A percentile compares a stretch with the other conserved stretches of the same genome.
phyloP scores from a whole-genome alignment of 2,797 vertebrate species.

The Sebastes hubbsi region DNA sequence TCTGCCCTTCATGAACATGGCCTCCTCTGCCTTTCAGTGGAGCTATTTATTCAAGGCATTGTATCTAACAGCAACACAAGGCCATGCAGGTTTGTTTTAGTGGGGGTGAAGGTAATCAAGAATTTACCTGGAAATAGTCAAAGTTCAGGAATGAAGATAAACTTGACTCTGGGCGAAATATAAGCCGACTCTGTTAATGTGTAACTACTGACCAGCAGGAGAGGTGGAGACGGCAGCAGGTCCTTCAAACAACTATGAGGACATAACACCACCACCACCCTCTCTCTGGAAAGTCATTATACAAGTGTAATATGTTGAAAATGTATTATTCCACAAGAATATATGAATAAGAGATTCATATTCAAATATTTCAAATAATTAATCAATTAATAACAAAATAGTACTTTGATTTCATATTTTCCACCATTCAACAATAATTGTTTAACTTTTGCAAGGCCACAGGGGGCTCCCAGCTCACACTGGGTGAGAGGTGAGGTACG shows the following conservation, averaged over 20 bases:
- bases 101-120: neutral
- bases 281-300: neutral
- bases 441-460: no score
- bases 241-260: neutral
- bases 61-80: neutral
- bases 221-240: neutral
- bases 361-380: neutral
- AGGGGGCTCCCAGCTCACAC: neutral
- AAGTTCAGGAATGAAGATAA: slow-evolving; percentile 57
- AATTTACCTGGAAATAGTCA: neutral
- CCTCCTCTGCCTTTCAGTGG: neutral
- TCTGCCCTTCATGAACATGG: neutral
- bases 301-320: no score
- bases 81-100: slow-evolving; percentile 28
- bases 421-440: no score
- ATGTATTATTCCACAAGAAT: no score
- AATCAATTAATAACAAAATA: no score
- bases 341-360: neutral
- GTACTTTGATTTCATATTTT: no score
- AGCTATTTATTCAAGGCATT: neutral
- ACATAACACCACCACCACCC: neutral
- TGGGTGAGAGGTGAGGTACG: neutral
- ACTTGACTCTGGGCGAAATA: slow-evolving; percentile 35
- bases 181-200: slow-evolving; percentile 71
- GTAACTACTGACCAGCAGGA: slow-evolving; percentile 56